These are phyloP conservation scores for Lycia hirtaria DNA, from an alignment of 2,888 invertebrate species.

Conservation along the genomic window DNA sequence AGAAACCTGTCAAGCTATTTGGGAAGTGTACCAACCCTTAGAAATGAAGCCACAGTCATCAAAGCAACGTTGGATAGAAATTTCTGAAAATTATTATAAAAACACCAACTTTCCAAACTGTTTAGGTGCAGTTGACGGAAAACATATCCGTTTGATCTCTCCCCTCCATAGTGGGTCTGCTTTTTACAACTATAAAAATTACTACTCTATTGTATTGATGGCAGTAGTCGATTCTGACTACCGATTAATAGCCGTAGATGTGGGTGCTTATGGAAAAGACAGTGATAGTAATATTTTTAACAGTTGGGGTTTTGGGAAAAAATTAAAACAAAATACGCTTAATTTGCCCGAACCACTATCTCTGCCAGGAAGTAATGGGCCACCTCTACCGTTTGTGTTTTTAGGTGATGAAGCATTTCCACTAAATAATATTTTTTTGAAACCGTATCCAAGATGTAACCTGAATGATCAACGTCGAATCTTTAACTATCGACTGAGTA, in stretches of 20 bases:
- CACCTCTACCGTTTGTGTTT: too few relatives aligned
- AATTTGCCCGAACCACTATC: not conserved
- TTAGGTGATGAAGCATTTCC: not conserved
- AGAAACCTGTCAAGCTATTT: not conserved
- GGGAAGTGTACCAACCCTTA: not conserved
- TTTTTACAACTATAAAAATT: not conserved
- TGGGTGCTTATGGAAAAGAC: not conserved
- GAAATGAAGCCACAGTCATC: not conserved
- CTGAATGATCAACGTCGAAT: not conserved
- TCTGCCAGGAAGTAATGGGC: conserved; percentile 10
- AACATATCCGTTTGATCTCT: not conserved
- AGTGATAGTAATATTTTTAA: not conserved
- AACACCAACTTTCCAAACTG: not conserved
- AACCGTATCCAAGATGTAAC: not conserved
- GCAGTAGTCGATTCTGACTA: not conserved
- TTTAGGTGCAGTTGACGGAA: not conserved
- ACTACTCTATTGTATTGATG: not conserved
- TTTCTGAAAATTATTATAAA: not conserved
- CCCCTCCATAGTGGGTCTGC: not conserved
- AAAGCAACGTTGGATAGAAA: not conserved
- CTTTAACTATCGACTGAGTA: not conserved
- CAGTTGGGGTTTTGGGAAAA: not conserved
- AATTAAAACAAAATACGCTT: not conserved
- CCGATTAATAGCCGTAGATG: not conserved
- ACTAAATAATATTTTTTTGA: not conserved